These are phyloP conservation scores for Lindbergichthys nudifrons DNA, from an alignment of 2,797 vertebrate species.

Conservation along the genomic window DNA sequence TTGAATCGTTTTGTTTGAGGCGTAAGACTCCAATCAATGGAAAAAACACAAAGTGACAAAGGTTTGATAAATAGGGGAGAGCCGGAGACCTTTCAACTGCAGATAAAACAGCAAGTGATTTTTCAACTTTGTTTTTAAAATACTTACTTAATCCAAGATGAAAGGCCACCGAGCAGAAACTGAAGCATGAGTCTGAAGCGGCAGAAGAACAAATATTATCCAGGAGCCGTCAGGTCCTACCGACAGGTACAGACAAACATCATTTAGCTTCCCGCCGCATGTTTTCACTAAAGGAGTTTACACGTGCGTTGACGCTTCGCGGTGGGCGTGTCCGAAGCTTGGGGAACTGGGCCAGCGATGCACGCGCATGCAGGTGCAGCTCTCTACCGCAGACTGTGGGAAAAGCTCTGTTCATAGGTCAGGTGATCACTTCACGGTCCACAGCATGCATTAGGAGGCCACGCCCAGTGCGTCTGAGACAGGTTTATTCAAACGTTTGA, in stretches of 20 bases:
- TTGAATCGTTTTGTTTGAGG: too few relatives aligned
- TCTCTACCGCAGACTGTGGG: too few relatives aligned
- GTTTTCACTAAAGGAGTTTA: too few relatives aligned
- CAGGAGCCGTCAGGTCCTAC: neutral
- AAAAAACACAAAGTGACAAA: neutral
- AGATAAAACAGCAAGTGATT: fast-evolving
- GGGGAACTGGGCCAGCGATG: fast-evolving
- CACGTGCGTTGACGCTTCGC: too few relatives aligned
- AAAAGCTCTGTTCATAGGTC: too few relatives aligned
- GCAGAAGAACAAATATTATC: neutral
- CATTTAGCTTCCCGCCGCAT: neutral
- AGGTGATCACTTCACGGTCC: neutral
- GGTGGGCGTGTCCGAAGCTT: too few relatives aligned
- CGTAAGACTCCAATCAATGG: neutral
- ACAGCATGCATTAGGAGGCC: conserved; percentile 20
- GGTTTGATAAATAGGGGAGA: too few relatives aligned
- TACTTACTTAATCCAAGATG: conserved; percentile 8
- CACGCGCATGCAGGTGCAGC: neutral
- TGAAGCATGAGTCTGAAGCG: neutral
- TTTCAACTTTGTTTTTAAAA: neutral
- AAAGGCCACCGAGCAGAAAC: too few relatives aligned
- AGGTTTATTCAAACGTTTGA: conserved; percentile 69
- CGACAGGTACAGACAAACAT: neutral
- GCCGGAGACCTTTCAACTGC: neutral
- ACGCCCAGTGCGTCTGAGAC: conserved; percentile 43